phyloP scores from a whole-genome alignment of 2,113 vertebrate species.

The Cynoglossus semilaevis region DNA sequence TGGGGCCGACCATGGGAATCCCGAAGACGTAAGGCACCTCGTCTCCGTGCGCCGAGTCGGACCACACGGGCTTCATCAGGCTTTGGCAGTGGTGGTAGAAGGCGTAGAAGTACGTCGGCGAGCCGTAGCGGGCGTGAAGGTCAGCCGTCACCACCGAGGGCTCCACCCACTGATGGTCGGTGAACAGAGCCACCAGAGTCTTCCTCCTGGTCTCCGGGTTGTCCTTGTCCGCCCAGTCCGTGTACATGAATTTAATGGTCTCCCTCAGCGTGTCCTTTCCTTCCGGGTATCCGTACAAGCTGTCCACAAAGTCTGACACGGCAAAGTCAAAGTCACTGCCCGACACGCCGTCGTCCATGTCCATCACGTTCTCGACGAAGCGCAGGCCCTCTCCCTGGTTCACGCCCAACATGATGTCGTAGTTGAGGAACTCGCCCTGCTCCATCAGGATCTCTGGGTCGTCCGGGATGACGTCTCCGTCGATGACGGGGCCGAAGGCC shows the following conservation, averaged over 20 bases:
- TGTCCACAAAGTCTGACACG: constrained; percentile 97
- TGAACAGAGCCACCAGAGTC: constrained; percentile 96
- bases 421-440: constrained; percentile 98
- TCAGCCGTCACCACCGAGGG: constrained; percentile 95
- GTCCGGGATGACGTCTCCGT: constrained; percentile 95
- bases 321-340: constrained; percentile 97
- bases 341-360: constrained; percentile 93
- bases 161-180: constrained; percentile 98
- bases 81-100: constrained; percentile 99
- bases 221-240: constrained; percentile 97
- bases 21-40: constrained; percentile 98
- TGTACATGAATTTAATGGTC: constrained; percentile 99
- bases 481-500: constrained; percentile 96
- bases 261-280: constrained; percentile 96
- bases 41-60: constrained; percentile 94
- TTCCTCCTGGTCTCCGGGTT: constrained; percentile 96
- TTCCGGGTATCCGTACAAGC: constrained; percentile 95
- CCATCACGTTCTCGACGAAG: constrained; percentile 95
- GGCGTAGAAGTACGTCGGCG: constrained; percentile 97
- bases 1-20: constrained; percentile 94
- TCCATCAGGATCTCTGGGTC: constrained; percentile 99
- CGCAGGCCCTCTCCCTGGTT: constrained; percentile 98
- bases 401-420: constrained; percentile 98
- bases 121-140: constrained; percentile 94
- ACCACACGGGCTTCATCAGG: constrained; percentile 98